Evolutionary conservation across 2,113 vertebrate genomes (phyloP).

Genomic region (Chaenocephalus aceratus): DNA sequence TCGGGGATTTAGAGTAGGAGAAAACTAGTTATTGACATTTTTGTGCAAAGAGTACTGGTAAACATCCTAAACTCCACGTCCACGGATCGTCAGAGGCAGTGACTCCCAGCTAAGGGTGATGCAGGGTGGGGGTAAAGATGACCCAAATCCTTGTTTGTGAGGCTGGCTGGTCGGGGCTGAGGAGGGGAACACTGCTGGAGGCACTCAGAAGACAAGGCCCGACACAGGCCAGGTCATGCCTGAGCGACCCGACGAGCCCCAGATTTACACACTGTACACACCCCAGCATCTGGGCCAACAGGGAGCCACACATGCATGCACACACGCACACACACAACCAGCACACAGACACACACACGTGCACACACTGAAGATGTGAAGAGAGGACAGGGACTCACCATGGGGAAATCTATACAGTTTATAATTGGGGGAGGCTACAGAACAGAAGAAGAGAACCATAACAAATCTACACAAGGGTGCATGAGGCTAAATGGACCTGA

Average conservation of each 20-base stretch:
- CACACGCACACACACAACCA: constrained; percentile 20
- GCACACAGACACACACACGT: constrained; percentile 31
- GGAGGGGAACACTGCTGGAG: constrained; percentile 75
- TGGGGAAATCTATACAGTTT: constrained; percentile 78
- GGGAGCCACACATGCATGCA: constrained; percentile 44
- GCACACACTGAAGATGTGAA: constrained; percentile 60
- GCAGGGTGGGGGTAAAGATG: constrained; percentile 55
- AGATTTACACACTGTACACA: constrained; percentile 82
- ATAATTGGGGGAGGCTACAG: constrained; percentile 78
- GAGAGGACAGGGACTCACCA: constrained; percentile 72
- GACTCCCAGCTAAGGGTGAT: constrained; percentile 52
- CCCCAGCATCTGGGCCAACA: constrained; percentile 74
- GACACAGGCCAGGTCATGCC: constrained; percentile 79
- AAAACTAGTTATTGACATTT: neutral
- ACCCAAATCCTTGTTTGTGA: constrained; percentile 81
- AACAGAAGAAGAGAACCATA: constrained; percentile 75
- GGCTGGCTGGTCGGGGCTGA: constrained; percentile 65
- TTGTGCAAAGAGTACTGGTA: constrained; percentile 3
- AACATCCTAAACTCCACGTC: constrained; percentile 23
- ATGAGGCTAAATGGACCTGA: constrained; percentile 70
- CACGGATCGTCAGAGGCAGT: constrained; percentile 29
- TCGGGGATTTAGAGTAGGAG: neutral
- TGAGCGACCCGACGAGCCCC: constrained; percentile 76
- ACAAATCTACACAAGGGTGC: constrained; percentile 74
- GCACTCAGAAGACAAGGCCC: constrained; percentile 74